Conservation (phyloP, 2,113 vertebrate genomes). For the Xiphophorus hellerii region DNA sequence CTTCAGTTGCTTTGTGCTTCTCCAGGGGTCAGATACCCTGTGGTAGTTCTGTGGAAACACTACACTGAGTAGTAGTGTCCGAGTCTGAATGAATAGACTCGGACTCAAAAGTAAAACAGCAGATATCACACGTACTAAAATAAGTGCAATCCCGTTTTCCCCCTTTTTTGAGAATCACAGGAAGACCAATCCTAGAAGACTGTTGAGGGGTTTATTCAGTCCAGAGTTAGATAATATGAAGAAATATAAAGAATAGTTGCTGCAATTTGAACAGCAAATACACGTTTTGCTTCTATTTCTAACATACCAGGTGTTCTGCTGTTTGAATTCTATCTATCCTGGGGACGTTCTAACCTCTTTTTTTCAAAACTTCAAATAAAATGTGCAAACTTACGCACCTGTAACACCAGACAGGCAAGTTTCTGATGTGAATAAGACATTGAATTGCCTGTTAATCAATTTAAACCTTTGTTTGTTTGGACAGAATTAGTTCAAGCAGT, state of each 20-base stretch:
- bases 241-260: not conserved
- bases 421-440: too few species aligned
- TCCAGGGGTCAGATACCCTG: constrained; percentile 67
- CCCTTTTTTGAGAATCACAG: not conserved
- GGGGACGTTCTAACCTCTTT: too few species aligned
- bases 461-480: not conserved
- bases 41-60: constrained; percentile 53
- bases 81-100: not conserved
- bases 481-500: not conserved
- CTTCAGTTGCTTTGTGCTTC: constrained; percentile 57
- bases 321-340: not conserved
- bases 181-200: not conserved
- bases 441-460: not conserved
- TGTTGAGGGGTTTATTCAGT: not conserved
- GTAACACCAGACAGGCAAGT: too few species aligned
- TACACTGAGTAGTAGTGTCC: too few species aligned
- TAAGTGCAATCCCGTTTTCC: not conserved
- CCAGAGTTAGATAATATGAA: not conserved
- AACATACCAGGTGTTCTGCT: not conserved
- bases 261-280: not conserved
- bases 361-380: too few species aligned
- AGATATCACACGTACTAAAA: not conserved
- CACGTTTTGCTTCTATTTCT: not conserved
- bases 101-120: not conserved
- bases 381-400: too few species aligned